phyloP scores from a whole-genome alignment of 2,113 vertebrate species.

The Pionites leucogaster region DNA sequence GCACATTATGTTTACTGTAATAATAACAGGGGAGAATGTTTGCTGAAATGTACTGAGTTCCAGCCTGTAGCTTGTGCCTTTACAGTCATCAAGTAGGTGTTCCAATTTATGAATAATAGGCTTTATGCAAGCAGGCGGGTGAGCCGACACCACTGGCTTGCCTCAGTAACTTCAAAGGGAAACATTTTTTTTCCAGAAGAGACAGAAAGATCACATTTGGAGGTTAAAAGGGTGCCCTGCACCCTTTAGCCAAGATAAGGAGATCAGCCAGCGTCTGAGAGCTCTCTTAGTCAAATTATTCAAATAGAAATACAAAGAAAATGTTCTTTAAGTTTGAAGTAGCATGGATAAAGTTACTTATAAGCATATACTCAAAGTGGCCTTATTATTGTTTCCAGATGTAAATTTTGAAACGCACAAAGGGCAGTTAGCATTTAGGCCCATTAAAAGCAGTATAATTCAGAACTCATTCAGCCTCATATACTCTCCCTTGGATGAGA shows the following conservation, averaged over 20 bases:
- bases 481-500: neutral
- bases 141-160: neutral
- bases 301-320: constrained; percentile 29
- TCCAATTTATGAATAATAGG: neutral
- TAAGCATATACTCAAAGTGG: neutral
- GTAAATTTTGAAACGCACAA: neutral
- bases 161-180: neutral
- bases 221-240: neutral
- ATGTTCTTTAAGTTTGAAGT: constrained; percentile 26
- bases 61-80: neutral
- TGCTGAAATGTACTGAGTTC: neutral
- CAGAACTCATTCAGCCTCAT: neutral
- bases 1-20: neutral
- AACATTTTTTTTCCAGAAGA: neutral
- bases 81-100: neutral
- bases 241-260: neutral
- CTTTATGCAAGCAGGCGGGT: neutral
- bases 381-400: constrained; percentile 58
- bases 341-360: constrained; percentile 43
- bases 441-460: constrained; percentile 5
- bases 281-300: neutral
- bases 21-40: neutral
- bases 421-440: neutral
- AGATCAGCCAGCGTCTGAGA: neutral
- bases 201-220: neutral